A percentile compares a stretch with the other conserved stretches of the same genome.
These are phyloP conservation scores for Himalopsyche kuldschensis DNA, from an alignment of 2,888 invertebrate species.

Conservation along the genomic window DNA sequence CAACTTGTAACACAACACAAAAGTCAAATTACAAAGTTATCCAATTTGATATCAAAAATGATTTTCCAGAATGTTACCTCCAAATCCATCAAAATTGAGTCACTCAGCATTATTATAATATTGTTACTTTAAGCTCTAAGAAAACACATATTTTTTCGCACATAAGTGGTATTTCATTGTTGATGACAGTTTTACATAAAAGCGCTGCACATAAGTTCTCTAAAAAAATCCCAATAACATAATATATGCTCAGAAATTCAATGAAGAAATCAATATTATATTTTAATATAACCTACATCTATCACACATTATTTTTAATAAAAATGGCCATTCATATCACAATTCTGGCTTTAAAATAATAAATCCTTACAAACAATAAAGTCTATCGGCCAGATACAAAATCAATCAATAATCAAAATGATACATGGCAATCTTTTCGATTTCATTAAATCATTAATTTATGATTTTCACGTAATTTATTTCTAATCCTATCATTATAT, in stretches of 20 bases:
- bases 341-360: neutral
- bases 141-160: too few species aligned
- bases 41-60: too few species aligned
- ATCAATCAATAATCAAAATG: neutral
- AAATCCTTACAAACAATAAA: neutral
- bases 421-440: neutral
- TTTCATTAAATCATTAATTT: neutral
- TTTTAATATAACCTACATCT: neutral
- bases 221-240: neutral
- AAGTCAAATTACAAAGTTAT: too few species aligned
- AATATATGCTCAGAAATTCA: neutral
- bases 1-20: too few species aligned
- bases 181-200: too few species aligned
- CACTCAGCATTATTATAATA: too few species aligned
- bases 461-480: too few species aligned
- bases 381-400: neutral
- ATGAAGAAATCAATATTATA: neutral
- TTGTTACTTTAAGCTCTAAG: neutral
- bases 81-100: too few species aligned
- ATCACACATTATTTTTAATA: neutral
- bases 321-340: neutral
- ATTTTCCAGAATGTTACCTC: too few species aligned
- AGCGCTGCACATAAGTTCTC: neutral
- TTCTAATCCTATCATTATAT: neutral
- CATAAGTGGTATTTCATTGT: neutral